Evolutionary conservation across 2,113 vertebrate species (phyloP).

Genomic region (Nothocercus nigrocapillus): DNA sequence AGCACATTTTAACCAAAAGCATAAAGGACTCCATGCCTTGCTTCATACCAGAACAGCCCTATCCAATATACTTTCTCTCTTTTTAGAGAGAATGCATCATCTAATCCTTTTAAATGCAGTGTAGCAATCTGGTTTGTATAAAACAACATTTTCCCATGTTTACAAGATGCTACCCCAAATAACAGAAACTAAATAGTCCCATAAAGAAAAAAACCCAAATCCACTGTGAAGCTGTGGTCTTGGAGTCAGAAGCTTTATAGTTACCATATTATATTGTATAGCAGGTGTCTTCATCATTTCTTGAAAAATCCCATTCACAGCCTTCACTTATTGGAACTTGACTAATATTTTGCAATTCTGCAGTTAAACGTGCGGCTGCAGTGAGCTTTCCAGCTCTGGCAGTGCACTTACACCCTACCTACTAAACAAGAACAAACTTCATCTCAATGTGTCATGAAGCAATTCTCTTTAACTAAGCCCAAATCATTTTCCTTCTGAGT

Average conservation of each 20-base stretch:
- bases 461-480: neutral
- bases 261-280: neutral
- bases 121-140: neutral
- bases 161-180: neutral
- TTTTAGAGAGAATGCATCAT: neutral
- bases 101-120: neutral
- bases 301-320: neutral
- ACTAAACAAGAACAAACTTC: neutral
- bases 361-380: neutral
- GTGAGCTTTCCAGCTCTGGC: neutral
- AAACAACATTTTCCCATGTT: neutral
- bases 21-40: neutral
- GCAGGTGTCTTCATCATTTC: neutral
- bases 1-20: neutral
- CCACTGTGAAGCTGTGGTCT: neutral
- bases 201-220: neutral
- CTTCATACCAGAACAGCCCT: neutral
- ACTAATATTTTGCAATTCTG: neutral
- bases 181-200: neutral
- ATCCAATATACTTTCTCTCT: neutral
- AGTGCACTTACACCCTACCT: accelerated
- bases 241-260: neutral
- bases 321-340: neutral
- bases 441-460: neutral
- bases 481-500: neutral